Evolutionary conservation across 2,888 invertebrate genomes (phyloP), one percentile per base, ranked within the genome.

Genomic region (Camponotus fellah): DNA sequence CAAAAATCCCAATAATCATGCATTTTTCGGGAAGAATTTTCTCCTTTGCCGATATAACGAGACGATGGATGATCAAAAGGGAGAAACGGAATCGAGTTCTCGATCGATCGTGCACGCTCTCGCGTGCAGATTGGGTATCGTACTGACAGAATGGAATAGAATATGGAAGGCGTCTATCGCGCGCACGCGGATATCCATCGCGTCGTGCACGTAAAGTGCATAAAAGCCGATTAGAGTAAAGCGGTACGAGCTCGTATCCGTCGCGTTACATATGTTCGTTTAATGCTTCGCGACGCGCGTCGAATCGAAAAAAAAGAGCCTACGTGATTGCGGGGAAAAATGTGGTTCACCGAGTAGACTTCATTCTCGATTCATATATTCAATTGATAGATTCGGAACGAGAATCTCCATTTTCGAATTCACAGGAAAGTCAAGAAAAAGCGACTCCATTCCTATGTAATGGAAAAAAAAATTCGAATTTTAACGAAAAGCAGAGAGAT

Each of bases 71-170:
- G 86, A 88, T 90, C 83, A 88, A 90, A 86, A 86, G 85, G 72
- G 65, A 72, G 72, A 58, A 53, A 21, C 75, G 72, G 68, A 89
- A 91, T 88, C 85, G 89, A 89, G 86, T 89, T 79, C 76, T 64
- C 69, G 76, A 80, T 76, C 72, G 86, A 90, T 90, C 84, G 86
- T 66, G 82, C 83, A 79, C 26, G 81, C 76, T 84, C 77, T 84
- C 81, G 85, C 85, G 85, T 82, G 85, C 86, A 83, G 89, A 91
- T 90, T 87, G 87, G 81, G 72, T 86, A 88, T 88, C 85, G 77
- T 76, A 83, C 77, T 87, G 84, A 60, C 80, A 74, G 80, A 84
- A 87, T 82, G 64, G 87, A 87, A 86, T 89, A 69, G 89, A 87
- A 87, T 89, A 87, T 85, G 53, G 53, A 83, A 84, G 80, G 65